Evolutionary conservation across 92 coral and sea anemone genomes (phyloP), one percentile per base, ranked within the genome.

Genomic region (Blastomussa wellsi): DNA sequence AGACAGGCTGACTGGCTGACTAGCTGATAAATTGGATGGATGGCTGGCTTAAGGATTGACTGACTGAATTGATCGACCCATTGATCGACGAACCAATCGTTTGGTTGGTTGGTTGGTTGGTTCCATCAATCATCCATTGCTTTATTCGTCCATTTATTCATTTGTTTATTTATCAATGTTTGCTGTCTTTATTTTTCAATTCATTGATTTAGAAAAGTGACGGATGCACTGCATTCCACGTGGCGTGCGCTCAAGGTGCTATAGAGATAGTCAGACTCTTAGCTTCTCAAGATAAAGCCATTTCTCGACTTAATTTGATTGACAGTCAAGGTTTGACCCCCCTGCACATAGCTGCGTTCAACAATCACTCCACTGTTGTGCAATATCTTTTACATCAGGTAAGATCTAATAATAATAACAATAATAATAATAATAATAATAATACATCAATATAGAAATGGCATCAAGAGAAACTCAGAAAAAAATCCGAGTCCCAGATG

Each of bases 171-270:
- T 57, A 13, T 62, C 68, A 3, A 48, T n/a, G n/a, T n/a, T 48
- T 51, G 16, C 2, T 51, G 14, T 14, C 22, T 17, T 11, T 28
- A 62, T 62, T 62, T 62, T 26, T 26, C 13, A 62, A 7, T 62
- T 62, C 0, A 62, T 62, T 62, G 35, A 26, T 62, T 62, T 53
- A 91, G 94, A 88, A 69, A 47, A 72, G 83, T 17, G 89, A 91
- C 67, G 81, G 82, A 47, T 35, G 72, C 7, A 88, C 94, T n/a
- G 82, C 94, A 32, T 91, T 91, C 73, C 94, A 91, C 66, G 31
- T 88, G 80, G 94, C 91, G 0, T 91, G 94, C 47, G 74, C 91
- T 19, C 92, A 84, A 77, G 94, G 94, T 1, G 82, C 89, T 10
- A 60, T 88, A 9, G 87, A 88, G 60, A 88, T 88, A 82, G 92